A percentile compares a stretch with the other conserved stretches of the same genome.
Evolutionary conservation across 2,888 invertebrate genomes (phyloP).

Genomic region (Hemicrepidius hirtus): DNA sequence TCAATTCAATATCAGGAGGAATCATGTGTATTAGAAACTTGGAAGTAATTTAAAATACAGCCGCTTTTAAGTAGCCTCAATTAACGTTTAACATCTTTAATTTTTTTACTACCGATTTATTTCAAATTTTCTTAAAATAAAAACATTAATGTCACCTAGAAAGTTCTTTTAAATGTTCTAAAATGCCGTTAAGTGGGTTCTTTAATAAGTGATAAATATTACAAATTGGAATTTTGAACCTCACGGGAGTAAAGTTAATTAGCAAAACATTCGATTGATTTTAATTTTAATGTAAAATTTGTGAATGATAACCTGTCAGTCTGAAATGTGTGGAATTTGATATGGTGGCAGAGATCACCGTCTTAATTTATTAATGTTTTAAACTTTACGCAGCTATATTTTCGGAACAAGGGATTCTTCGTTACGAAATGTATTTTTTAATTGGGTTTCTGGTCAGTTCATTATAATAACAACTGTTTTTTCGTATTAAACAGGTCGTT

Average conservation of each 20-base stretch:
- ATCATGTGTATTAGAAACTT: not conserved
- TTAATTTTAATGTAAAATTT: constrained; percentile 5
- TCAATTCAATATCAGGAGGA: not conserved
- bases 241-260: constrained; percentile 4
- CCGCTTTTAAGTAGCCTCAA: not conserved
- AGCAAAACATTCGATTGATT: constrained; percentile 1
- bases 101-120: not conserved
- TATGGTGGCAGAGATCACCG: not conserved
- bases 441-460: no score
- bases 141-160: constrained; percentile 6
- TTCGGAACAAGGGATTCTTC: no score
- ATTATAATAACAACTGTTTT: no score
- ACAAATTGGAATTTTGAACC: not conserved
- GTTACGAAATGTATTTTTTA: no score
- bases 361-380: not conserved
- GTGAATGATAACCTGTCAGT: constrained; percentile 2
- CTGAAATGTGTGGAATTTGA: not conserved
- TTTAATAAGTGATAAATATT: constrained; percentile 13
- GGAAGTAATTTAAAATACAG: not conserved
- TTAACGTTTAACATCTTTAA: not conserved
- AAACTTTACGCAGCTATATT: not conserved
- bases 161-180: not conserved
- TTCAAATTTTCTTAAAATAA: not conserved
- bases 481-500: no score
- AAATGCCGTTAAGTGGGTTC: constrained; percentile 14